Conservation (phyloP, 2,797 vertebrate genomes). For the Discoglossus pictus region DNA sequence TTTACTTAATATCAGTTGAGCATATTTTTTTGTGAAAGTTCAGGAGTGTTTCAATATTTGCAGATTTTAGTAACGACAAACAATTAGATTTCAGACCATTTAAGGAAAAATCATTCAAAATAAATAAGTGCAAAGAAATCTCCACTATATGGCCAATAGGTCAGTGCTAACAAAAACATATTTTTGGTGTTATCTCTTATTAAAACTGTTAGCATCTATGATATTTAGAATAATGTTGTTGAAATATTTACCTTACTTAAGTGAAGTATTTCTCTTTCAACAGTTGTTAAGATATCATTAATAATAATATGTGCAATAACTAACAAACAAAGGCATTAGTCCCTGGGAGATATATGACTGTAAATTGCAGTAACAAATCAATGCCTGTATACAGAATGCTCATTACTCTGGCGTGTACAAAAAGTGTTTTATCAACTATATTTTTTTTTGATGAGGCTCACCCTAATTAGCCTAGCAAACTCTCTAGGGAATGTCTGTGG, state of each 20-base stretch:
- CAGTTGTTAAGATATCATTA: constrained; percentile 84
- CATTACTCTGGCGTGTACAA: constrained; percentile 90
- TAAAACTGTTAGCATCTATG: not conserved
- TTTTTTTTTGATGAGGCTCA: constrained; percentile 88
- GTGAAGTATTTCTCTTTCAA: constrained; percentile 72
- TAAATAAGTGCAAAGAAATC: not conserved
- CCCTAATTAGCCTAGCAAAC: constrained; percentile 97
- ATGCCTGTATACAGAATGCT: constrained; percentile 79
- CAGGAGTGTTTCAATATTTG: too few relatives aligned
- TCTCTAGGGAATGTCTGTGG: constrained; percentile 79
- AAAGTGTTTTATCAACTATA: constrained; percentile 95
- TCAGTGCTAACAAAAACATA: too few relatives aligned
- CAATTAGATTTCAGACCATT: too few relatives aligned
- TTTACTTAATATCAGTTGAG: too few relatives aligned
- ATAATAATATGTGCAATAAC: constrained; percentile 95
- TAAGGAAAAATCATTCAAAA: too few relatives aligned
- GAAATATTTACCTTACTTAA: constrained; percentile 67
- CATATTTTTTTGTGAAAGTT: too few relatives aligned
- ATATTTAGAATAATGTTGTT: constrained; percentile 1
- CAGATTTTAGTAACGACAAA: too few relatives aligned
- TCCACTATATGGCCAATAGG: too few relatives aligned
- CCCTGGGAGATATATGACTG: constrained; percentile 92
- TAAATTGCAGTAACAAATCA: constrained; percentile 94
- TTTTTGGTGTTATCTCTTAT: constrained; percentile 15
- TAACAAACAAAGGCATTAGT: constrained; percentile 90